Evolutionary conservation across 2,113 vertebrate genomes (phyloP).

Genomic region (Dinomys branickii): DNA sequence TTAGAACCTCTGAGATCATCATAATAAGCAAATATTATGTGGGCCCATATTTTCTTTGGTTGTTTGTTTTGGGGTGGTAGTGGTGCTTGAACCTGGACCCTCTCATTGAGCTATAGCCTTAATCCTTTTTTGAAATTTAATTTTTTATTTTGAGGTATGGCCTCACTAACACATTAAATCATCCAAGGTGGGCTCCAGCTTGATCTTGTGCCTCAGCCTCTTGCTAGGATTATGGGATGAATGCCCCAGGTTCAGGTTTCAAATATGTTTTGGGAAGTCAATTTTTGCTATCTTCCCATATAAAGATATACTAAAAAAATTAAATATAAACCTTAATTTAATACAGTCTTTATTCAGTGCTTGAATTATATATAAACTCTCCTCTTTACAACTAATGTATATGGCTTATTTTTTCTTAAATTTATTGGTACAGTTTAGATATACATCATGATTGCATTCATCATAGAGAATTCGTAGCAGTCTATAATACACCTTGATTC

Average conservation of each 20-base stretch:
- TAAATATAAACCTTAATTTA: background rate
- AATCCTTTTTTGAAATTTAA: background rate
- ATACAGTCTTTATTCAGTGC: background rate
- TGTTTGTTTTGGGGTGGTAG: background rate
- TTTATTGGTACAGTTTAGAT: background rate
- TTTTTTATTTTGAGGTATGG: background rate
- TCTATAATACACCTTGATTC: background rate
- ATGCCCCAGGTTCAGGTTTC: background rate
- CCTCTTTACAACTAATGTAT: background rate
- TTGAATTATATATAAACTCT: background rate
- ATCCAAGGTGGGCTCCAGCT: background rate
- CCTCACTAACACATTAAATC: background rate
- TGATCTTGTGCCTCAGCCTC: background rate
- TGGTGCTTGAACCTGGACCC: background rate
- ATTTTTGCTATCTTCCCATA: background rate
- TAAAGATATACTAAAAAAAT: background rate
- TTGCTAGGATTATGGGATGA: background rate
- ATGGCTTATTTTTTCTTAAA: background rate
- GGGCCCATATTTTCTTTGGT: no score
- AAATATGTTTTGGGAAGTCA: background rate
- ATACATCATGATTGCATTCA: background rate
- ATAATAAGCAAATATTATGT: background rate
- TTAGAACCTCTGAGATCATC: background rate
- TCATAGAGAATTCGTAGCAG: background rate
- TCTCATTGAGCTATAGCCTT: background rate